Percentiles rank a stretch among this genome's conserved stretches.
Conservation (phyloP, 1,140 invertebrate species). For the Ridgeia piscesae region DNA sequence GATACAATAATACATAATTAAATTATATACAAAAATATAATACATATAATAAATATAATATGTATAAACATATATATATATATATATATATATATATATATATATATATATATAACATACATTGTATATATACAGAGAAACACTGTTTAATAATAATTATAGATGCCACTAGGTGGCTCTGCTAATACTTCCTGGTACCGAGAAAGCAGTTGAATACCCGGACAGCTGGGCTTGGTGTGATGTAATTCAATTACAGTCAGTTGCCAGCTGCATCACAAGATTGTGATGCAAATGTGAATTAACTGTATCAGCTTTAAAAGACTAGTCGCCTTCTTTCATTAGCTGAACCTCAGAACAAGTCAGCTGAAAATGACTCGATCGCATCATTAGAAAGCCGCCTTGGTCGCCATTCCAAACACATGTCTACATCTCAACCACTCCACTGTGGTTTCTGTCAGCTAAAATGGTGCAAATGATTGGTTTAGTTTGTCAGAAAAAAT, state of each 20-base stretch:
- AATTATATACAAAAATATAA: too few species aligned
- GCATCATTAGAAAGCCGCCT: background rate
- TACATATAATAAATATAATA: too few species aligned
- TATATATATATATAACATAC: too few species aligned
- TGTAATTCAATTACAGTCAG: background rate
- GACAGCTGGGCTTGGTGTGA: background rate
- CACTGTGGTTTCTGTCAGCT: background rate
- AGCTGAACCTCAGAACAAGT: background rate
- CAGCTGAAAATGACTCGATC: background rate
- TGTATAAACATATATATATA: too few species aligned
- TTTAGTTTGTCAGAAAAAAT: background rate
- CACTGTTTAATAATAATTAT: too few species aligned
- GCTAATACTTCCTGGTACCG: background rate
- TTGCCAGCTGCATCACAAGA: background rate
- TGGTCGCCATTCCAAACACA: background rate
- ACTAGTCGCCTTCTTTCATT: background rate
- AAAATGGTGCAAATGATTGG: background rate
- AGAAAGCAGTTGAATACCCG: background rate
- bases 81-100: too few species aligned
- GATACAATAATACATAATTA: too few species aligned
- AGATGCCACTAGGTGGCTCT: background rate
- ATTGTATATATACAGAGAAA: too few species aligned
- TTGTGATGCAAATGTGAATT: slow-evolving; percentile 1
- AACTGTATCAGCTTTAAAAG: background rate
- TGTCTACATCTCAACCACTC: background rate